These are phyloP conservation scores for Siderastrea siderea DNA, from an alignment of 92 coral and sea anemone species.

Conservation along the genomic window DNA sequence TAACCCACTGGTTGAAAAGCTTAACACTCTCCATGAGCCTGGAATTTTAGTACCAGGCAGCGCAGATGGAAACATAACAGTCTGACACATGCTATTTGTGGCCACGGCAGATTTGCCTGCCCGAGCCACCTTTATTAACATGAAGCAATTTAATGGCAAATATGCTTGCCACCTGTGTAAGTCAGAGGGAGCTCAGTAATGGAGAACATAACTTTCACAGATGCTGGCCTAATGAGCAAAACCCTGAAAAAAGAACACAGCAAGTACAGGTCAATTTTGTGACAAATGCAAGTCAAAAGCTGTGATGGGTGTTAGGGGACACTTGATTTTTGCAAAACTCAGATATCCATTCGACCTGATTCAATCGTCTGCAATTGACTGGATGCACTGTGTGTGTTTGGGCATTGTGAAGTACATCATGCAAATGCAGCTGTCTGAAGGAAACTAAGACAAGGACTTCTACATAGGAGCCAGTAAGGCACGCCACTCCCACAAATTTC, in stretches of 20 bases:
- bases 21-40: no score
- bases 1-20: no score
- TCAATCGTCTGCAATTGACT: no score
- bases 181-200: conserved; percentile 7
- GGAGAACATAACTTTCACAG: conserved; percentile 55
- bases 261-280: conserved; percentile 39
- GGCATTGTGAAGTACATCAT: no score
- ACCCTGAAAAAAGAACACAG: conserved; percentile 33
- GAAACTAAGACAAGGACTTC: no score
- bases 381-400: no score
- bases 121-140: conserved; percentile 53
- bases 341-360: no score
- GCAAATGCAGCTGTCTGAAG: no score
- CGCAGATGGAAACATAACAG: conserved; percentile 45
- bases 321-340: no score
- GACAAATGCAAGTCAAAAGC: background rate
- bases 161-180: background rate
- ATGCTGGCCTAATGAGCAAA: conserved; percentile 38
- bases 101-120: conserved; percentile 60
- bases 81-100: conserved; percentile 47
- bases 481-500: no score
- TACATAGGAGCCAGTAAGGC: no score
- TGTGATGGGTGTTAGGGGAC: no score
- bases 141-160: conserved; percentile 60
- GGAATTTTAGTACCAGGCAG: conserved; percentile 3